Evolutionary conservation across 1,140 invertebrate genomes (phyloP), one percentile per base, ranked within the genome.

Genomic region (Cyclina sinensis): DNA sequence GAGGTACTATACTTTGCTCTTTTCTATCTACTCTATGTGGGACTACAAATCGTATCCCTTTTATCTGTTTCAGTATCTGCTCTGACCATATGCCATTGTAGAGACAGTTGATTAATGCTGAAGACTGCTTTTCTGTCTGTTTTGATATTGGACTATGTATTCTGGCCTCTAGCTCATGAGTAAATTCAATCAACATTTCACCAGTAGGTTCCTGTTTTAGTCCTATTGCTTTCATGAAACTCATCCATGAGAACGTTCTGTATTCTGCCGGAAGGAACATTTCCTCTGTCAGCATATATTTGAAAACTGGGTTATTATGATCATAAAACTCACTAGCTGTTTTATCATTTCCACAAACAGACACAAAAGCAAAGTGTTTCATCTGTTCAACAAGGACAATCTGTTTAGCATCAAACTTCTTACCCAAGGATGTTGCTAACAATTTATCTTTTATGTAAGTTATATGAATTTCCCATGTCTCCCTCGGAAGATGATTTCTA

Each of bases 31-130:
- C 73, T 11, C 3, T 62, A 62, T 59, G 62, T 4, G 84, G 70
- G 0, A 46, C 16, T 21, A 86, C 39, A 78, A 86, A 86, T 30
- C 57, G 46, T 39, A 86, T 65, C 21, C 21, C 30, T 78, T 57
- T 76, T 27, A 86, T 37, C 37, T 27, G 39, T 16, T 37, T 1
- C 35, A 76, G 30, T 4, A 30, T 57, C 18, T 59, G 12, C 0
- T 35, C 39, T 30, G 48, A 24, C 51, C 68, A 78, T 43, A 1
- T 46, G 4, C 27, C 24, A 39, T 11, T 4, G 43, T 54, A 76
- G 9, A 81, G 39, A 59, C 51, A 59, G 11, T 81, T 21, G 4
- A 24, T 27, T 18, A 81, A 39, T 4, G 51, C 57, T 14, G 14
- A 21, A 9, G 79, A 81, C 24, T 81, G 46, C 35, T 81, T 24